Evolutionary conservation across 2,888 invertebrate species (phyloP), one percentile per base, ranked within the genome.

Genomic region (Trachelus tabidus): DNA sequence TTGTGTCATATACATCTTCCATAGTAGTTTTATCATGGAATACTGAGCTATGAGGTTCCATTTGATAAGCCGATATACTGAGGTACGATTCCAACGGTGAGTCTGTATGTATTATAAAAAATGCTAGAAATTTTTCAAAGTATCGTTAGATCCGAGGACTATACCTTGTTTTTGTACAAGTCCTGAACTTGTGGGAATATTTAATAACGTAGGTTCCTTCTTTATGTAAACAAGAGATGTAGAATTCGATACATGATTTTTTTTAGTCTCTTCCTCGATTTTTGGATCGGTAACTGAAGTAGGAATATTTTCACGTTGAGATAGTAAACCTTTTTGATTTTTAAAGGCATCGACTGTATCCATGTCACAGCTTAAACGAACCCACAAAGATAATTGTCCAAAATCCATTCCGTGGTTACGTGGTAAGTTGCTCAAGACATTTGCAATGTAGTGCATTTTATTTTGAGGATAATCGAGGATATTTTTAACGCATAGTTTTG

Each of bases 401-500:
- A 89, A 87, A 77, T 83, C 84, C 31, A 76, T 75, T 12, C 82
- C 83, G 1, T 78, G 75, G 33, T 83, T 81, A 68, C 82, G 81
- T 6, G 85, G 77, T 11, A 84, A 75, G 12, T 82, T 75, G 73
- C 87, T 84, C n/a, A 85, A 84, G 71, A 90, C 81, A 4, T 88
- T 84, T 0, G 83, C 82, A 3, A 87, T 82, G 34, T 88, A 90
- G 69, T 87, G 86, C 37, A 89, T 76, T 73, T 90, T 90, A 76
- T 87, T 90, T 76, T 89, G 87, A 0, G 90, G 90, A 83, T 89
- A 88, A 79, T 88, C 85, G 15, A 90, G 77, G 40, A 89, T 87
- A 73, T 90, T 87, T 74, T 86, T 85, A 76, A 89, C 80, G 77
- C 83, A 84, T 6, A 89, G 82, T 76, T 85, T 86, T 3, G 87